Percentiles rank a stretch among this genome's conserved stretches.
Conservation (phyloP, 2,113 vertebrate genomes). For the Crotalus tigris region DNA sequence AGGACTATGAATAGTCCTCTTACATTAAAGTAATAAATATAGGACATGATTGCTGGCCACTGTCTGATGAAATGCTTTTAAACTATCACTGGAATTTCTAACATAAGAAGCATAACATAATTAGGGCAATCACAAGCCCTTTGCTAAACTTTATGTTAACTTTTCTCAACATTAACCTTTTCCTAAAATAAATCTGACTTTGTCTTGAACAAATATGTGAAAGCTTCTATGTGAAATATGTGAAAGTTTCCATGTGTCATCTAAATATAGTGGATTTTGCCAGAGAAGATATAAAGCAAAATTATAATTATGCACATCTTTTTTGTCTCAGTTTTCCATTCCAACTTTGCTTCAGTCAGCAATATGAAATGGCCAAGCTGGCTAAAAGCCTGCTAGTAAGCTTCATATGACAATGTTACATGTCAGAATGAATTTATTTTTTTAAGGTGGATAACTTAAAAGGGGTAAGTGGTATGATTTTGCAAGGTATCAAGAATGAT, state of each 20-base stretch:
- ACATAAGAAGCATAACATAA: not conserved
- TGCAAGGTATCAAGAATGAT: not conserved
- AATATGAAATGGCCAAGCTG: constrained; percentile 11
- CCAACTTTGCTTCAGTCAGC: constrained; percentile 12
- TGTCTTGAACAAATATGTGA: not conserved
- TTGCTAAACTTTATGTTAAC: not conserved
- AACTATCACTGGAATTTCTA: not conserved
- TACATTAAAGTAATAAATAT: not conserved
- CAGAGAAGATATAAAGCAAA: not conserved
- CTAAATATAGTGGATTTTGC: not conserved
- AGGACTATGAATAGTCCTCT: not conserved
- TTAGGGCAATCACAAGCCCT: not conserved
- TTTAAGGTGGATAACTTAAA: constrained; percentile 22
- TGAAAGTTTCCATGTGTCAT: not conserved
- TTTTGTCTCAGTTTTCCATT: not conserved
- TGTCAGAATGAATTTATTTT: not conserved
- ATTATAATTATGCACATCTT: not conserved
- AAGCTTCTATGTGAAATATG: not conserved
- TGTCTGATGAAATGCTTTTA: not conserved
- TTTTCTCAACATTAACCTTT: not conserved
- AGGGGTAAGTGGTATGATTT: not conserved
- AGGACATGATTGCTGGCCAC: not conserved
- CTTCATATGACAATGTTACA: not conserved
- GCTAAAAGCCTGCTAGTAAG: not conserved
- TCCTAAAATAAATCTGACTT: not conserved